These are phyloP conservation scores for Zoanthus solanderi DNA, from an alignment of 92 coral and sea anemone species.

Conservation along the genomic window DNA sequence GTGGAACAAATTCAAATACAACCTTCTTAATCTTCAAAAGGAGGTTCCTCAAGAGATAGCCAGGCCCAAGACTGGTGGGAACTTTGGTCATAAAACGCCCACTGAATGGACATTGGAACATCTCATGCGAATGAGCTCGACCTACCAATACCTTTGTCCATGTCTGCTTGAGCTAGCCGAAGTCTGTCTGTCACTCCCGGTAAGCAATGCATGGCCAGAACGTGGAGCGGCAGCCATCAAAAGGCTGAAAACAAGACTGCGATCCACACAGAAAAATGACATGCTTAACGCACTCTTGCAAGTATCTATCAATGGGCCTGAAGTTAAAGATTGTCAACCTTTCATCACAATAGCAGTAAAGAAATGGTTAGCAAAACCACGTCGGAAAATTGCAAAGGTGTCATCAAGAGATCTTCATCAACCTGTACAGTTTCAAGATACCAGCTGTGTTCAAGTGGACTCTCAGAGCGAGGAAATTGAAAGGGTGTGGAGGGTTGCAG, in stretches of 20 bases:
- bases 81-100: not conserved
- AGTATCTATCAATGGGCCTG: slow-evolving; percentile 56
- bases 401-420: too few relatives aligned
- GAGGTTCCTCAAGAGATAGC: slow-evolving; percentile 63
- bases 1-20: slow-evolving; percentile 77
- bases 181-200: slow-evolving; percentile 33
- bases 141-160: slow-evolving; percentile 20
- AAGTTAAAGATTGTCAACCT: slow-evolving; percentile 5
- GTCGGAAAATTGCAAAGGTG: too few relatives aligned
- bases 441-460: too few relatives aligned
- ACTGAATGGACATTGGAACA: slow-evolving; percentile 23
- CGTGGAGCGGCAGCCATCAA: slow-evolving; percentile 43
- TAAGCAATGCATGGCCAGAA: slow-evolving; percentile 34
- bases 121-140: not conserved
- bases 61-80: slow-evolving; percentile 24
- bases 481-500: too few relatives aligned
- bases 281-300: slow-evolving; percentile 51
- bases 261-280: slow-evolving; percentile 59
- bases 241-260: slow-evolving; percentile 36
- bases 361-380: too few relatives aligned
- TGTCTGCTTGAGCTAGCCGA: slow-evolving; percentile 2
- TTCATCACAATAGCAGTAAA: too few relatives aligned
- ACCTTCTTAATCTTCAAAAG: slow-evolving; percentile 49
- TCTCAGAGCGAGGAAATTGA: too few relatives aligned
- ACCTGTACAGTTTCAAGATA: too few relatives aligned